A percentile compares a stretch with the other conserved stretches of the same genome.
Evolutionary conservation across 2,888 invertebrate genomes (phyloP).

Genomic region (Stictocephala bisonia): DNA sequence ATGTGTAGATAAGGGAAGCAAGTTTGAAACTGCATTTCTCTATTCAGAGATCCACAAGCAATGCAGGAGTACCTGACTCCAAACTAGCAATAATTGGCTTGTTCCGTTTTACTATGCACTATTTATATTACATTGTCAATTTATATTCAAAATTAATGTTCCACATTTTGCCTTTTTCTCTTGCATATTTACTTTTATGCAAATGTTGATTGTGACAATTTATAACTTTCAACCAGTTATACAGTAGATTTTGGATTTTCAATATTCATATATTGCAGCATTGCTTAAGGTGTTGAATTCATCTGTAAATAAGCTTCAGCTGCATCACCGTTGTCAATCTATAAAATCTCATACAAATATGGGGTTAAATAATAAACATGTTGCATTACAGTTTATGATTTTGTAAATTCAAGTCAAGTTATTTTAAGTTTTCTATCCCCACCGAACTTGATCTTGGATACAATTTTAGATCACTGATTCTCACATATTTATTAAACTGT

Average conservation of each 20-base stretch:
- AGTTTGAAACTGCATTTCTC: slow-evolving; percentile 35
- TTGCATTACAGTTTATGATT: no score
- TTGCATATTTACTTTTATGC: slow-evolving; percentile 31
- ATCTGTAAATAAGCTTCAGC: slow-evolving; percentile 28
- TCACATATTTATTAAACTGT: slow-evolving; percentile 21
- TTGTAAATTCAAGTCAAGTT: no score
- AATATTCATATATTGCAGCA: neutral
- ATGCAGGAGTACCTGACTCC: slow-evolving; percentile 36
- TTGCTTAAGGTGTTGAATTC: slow-evolving; percentile 1
- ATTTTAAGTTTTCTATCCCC: slow-evolving; percentile 28
- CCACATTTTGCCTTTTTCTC: slow-evolving; percentile 13
- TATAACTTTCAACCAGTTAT: neutral
- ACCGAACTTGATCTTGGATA: slow-evolving; percentile 25
- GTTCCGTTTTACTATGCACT: neutral
- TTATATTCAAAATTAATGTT: slow-evolving; percentile 7
- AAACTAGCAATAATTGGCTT: slow-evolving; percentile 35
- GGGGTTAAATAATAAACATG: no score
- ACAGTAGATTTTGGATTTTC: slow-evolving; percentile 28
- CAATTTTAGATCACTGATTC: neutral
- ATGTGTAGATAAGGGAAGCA: no score
- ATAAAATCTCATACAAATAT: no score
- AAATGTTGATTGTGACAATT: slow-evolving; percentile 1
- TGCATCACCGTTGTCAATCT: neutral
- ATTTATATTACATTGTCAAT: slow-evolving; percentile 20
- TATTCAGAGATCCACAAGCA: neutral